Evolutionary conservation across 2,888 invertebrate species (phyloP).

Genomic region (Troides helena): DNA sequence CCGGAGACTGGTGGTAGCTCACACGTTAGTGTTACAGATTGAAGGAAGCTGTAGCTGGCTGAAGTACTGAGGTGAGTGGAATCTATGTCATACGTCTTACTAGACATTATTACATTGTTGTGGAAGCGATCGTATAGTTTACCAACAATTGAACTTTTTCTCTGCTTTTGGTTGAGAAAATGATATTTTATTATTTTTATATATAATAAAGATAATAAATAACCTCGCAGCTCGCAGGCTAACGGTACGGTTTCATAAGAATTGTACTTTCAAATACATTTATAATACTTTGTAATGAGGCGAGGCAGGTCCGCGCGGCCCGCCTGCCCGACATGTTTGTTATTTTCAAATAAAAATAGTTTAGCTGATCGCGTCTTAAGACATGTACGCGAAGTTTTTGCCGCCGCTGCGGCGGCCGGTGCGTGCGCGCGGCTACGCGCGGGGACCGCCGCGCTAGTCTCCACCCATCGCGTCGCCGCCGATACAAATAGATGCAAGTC

Average conservation of each 20-base stretch:
- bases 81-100: too few species aligned
- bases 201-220: too few species aligned
- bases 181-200: too few species aligned
- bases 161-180: too few species aligned
- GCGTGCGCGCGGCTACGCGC: constrained; percentile 18
- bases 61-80: too few species aligned
- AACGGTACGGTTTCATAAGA: constrained; percentile 1
- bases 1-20: too few species aligned
- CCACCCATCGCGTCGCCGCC: constrained; percentile 37
- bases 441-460: constrained; percentile 29
- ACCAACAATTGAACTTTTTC: too few species aligned
- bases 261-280: constrained; percentile 26
- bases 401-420: constrained; percentile 1
- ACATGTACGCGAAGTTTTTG: constrained; percentile 18
- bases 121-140: too few species aligned
- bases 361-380: constrained; percentile 10
- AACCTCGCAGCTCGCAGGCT: too few species aligned
- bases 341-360: constrained; percentile 23
- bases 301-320: constrained; percentile 14
- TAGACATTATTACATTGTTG: too few species aligned
- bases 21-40: too few species aligned
- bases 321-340: constrained; percentile 10
- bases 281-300: constrained; percentile 23
- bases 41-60: too few species aligned
- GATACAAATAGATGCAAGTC: constrained; percentile 39